A percentile compares a stretch with the other conserved stretches of the same genome.
Evolutionary conservation across 2,888 invertebrate species (phyloP).

Genomic region (Epinotia nisella): DNA sequence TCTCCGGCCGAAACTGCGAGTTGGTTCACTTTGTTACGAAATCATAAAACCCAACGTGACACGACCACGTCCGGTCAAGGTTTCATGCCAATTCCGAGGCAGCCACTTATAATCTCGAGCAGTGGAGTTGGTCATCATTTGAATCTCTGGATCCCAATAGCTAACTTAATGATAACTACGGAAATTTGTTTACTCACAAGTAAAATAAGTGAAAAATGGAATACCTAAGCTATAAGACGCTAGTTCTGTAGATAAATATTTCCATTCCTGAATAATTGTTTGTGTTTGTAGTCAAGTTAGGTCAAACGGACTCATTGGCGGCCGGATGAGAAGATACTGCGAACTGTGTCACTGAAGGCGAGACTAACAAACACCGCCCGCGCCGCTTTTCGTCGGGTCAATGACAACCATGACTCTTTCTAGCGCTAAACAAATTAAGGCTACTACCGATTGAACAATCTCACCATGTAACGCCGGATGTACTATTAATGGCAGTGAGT

Average conservation of each 20-base stretch:
- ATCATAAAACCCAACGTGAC: conserved; percentile 68
- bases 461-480: conserved; percentile 6
- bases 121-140: conserved; percentile 50
- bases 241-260: conserved; percentile 1
- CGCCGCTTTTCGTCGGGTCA: conserved; percentile 60
- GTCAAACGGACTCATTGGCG: conserved; percentile 22
- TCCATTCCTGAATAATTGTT: conserved; percentile 5
- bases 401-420: conserved; percentile 62
- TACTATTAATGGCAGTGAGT: too few species aligned
- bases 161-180: not conserved
- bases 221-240: not conserved
- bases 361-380: conserved; percentile 56
- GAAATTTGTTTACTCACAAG: not conserved
- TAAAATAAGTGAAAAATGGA: not conserved
- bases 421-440: conserved; percentile 42
- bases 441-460: conserved; percentile 16
- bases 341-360: conserved; percentile 75
- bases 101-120: conserved; percentile 15
- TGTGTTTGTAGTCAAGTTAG: conserved; percentile 8
- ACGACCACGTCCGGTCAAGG: conserved; percentile 69
- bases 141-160: conserved; percentile 3
- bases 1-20: conserved; percentile 59
- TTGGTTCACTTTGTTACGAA: conserved; percentile 67
- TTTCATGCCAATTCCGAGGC: conserved; percentile 34
- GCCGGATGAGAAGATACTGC: conserved; percentile 75